phyloP scores from a whole-genome alignment of 2,113 vertebrate species.

The Limanda limanda region DNA sequence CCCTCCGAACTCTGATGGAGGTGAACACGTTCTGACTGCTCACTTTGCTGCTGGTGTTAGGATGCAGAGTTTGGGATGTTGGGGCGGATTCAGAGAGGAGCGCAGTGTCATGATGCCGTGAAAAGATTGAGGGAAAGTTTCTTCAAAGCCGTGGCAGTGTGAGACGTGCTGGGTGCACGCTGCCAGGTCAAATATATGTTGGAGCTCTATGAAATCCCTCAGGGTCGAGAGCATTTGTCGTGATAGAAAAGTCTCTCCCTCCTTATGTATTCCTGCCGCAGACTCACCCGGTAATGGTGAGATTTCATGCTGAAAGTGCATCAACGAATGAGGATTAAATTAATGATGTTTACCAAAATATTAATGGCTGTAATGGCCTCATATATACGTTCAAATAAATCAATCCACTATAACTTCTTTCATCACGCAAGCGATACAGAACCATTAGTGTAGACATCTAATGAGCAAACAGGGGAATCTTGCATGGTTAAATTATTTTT shows the following conservation, averaged over 20 bases:
- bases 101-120: constrained; percentile 36
- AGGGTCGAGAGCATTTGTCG: constrained; percentile 24
- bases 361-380: constrained; percentile 1
- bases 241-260: constrained; percentile 35
- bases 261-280: constrained; percentile 1
- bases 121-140: constrained; percentile 49
- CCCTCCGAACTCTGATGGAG: constrained; percentile 14
- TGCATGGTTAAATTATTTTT: not conserved
- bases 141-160: constrained; percentile 50
- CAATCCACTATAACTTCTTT: not conserved
- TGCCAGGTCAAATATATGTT: constrained; percentile 72
- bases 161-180: constrained; percentile 59
- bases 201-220: constrained; percentile 50
- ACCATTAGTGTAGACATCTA: not conserved
- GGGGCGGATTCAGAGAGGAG: constrained; percentile 42
- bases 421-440: not conserved
- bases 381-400: not conserved
- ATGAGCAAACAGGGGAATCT: not conserved
- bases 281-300: constrained; percentile 2
- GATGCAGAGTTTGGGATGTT: constrained; percentile 25
- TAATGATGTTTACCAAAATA: constrained; percentile 8
- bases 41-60: constrained; percentile 22
- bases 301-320: not conserved
- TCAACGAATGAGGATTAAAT: constrained; percentile 4
- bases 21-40: constrained; percentile 10